Evolutionary conservation across 2,113 vertebrate genomes (phyloP).

Genomic region (Podilymbus podiceps): DNA sequence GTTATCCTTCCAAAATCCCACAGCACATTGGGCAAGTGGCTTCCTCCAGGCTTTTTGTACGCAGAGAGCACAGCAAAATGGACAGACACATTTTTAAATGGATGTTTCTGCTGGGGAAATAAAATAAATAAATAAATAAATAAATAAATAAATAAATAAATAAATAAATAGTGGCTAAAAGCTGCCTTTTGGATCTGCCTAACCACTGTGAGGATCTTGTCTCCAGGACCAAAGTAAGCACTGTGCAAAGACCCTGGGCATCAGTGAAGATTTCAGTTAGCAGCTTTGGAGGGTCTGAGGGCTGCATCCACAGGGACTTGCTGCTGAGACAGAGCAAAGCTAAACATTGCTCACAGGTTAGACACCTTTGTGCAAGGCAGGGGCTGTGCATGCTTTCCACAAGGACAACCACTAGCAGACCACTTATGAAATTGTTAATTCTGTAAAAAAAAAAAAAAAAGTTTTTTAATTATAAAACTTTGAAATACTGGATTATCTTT

Average conservation of each 20-base stretch:
- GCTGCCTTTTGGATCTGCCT: background rate
- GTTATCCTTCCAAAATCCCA: background rate
- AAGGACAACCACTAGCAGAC: background rate
- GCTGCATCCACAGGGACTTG: background rate
- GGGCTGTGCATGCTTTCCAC: background rate
- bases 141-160: background rate
- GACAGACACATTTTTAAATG: background rate
- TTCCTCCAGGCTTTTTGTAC: background rate
- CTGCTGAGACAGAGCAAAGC: background rate
- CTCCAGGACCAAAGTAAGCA: background rate
- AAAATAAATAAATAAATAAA: too few relatives aligned
- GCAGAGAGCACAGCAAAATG: background rate
- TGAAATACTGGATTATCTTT: background rate
- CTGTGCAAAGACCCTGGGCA: background rate
- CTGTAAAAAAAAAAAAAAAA: background rate
- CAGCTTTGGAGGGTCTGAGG: background rate
- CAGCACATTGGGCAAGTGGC: accelerated
- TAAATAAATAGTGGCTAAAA: background rate
- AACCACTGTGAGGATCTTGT: background rate
- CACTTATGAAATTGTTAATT: background rate
- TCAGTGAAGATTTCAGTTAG: background rate
- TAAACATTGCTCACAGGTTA: accelerated
- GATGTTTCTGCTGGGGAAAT: background rate
- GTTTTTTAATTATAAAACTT: background rate
- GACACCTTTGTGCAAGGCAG: background rate